A percentile compares a stretch with the other conserved stretches of the same genome.
Evolutionary conservation across 1,140 invertebrate species (phyloP).

Genomic region (Drosophila orosa): DNA sequence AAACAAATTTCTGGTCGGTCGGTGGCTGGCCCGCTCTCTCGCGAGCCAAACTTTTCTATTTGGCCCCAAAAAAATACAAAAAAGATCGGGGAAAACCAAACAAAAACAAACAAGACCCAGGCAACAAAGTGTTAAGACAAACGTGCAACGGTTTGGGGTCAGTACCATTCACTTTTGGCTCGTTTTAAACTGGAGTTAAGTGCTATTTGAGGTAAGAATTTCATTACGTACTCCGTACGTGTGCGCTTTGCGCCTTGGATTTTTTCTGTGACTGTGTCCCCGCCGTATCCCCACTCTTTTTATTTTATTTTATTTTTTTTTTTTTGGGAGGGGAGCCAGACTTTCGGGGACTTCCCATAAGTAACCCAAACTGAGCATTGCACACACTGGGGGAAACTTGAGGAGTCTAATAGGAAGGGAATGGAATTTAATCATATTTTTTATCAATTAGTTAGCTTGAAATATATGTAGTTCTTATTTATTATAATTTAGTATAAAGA

Average conservation of each 20-base stretch:
- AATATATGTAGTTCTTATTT: neutral
- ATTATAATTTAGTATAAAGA: no score
- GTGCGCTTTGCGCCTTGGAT: conserved; percentile 54
- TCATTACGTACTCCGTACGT: conserved; percentile 80
- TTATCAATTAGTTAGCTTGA: neutral
- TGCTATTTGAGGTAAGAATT: conserved; percentile 82
- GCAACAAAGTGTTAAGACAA: conserved; percentile 82
- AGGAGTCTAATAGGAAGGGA: neutral
- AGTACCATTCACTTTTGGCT: conserved; percentile 82
- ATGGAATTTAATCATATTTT: no score
- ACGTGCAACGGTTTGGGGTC: conserved; percentile 82
- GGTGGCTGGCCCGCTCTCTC: conserved; percentile 48
- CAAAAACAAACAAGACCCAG: conserved; percentile 68
- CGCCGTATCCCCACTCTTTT: conserved; percentile 27
- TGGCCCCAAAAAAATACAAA: conserved; percentile 55
- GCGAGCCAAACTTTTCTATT: conserved; percentile 72
- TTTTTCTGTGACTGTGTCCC: conserved; percentile 46
- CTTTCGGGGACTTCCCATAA: conserved; percentile 51
- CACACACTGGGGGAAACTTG: conserved; percentile 21
- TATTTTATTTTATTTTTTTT: neutral
- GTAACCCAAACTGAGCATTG: conserved; percentile 44
- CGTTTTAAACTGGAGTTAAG: conserved; percentile 82
- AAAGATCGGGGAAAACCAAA: conserved; percentile 24
- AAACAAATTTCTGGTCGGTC: conserved; percentile 71
- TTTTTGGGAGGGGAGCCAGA: conserved; percentile 10